Percentiles rank a stretch among this genome's conserved stretches.
These are phyloP conservation scores for Halesus radiatus DNA, from an alignment of 1,140 invertebrate genomes.

Conservation along the genomic window DNA sequence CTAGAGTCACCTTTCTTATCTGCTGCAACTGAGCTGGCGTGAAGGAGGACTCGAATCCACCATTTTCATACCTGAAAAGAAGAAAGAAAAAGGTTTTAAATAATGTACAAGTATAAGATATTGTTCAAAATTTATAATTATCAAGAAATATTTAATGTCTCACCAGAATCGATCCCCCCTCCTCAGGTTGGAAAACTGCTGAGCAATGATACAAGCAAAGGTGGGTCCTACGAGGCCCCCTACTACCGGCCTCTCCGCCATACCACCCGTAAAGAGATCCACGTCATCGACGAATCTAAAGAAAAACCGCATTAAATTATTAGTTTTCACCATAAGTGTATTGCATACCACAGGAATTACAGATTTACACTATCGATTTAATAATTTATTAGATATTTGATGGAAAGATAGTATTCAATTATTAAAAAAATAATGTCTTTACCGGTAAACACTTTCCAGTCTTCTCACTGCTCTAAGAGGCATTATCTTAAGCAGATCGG, in stretches of 20 bases:
- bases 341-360: too few relatives aligned
- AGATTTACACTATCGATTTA: too few relatives aligned
- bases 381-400: too few relatives aligned
- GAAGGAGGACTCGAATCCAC: constrained; percentile 80
- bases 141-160: not conserved
- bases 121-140: not conserved
- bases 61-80: constrained; percentile 80
- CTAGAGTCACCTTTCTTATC: constrained; percentile 84
- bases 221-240: constrained; percentile 94
- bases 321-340: not conserved
- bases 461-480: constrained; percentile 75
- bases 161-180: constrained; percentile 95
- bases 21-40: constrained; percentile 88
- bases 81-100: constrained; percentile 43
- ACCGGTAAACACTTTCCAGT: constrained; percentile 76
- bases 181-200: constrained; percentile 90
- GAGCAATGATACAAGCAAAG: constrained; percentile 95
- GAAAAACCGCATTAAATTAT: not conserved
- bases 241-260: constrained; percentile 84
- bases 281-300: constrained; percentile 83
- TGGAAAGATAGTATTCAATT: too few relatives aligned
- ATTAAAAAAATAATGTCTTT: not conserved
- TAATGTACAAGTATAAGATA: not conserved
- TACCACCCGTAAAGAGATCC: constrained; percentile 91
- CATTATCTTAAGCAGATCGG: constrained; percentile 82